A percentile compares a stretch with the other conserved stretches of the same genome.
These are phyloP conservation scores for Drosophila asahinai DNA, from an alignment of 1,140 invertebrate species.

Conservation along the genomic window DNA sequence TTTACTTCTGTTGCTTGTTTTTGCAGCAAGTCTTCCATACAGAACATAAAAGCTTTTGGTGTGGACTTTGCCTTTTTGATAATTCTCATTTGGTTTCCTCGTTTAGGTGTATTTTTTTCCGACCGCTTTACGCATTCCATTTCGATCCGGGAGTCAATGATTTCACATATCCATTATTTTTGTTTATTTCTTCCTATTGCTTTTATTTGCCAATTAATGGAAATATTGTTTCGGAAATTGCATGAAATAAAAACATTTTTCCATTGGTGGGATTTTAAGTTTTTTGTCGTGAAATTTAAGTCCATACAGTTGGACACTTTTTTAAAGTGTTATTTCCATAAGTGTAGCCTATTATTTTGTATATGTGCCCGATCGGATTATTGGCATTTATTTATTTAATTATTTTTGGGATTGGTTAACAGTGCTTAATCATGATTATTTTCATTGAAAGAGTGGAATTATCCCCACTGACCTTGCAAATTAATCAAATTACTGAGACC, in stretches of 20 bases:
- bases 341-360: conserved; percentile 38
- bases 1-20: conserved; percentile 69
- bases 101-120: conserved; percentile 11
- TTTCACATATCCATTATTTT: conserved; percentile 17
- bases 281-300: conserved; percentile 56
- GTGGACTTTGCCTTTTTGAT: conserved; percentile 42
- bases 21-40: conserved; percentile 57
- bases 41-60: conserved; percentile 69
- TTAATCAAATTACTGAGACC: conserved; percentile 47
- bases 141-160: conserved; percentile 23
- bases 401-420: background rate
- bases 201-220: conserved; percentile 74
- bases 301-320: conserved; percentile 10
- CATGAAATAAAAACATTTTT: conserved; percentile 56
- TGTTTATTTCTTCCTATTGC: conserved; percentile 18
- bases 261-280: conserved; percentile 41
- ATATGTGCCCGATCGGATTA: conserved; percentile 18
- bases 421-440: conserved; percentile 1
- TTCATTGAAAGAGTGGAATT: background rate
- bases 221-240: conserved; percentile 65
- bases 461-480: conserved; percentile 14
- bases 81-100: conserved; percentile 52
- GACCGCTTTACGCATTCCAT: conserved; percentile 34
- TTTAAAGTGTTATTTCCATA: conserved; percentile 44
- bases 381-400: conserved; percentile 15